These are phyloP conservation scores for Drosophila watanabei DNA, from an alignment of 1,140 invertebrate species.

Conservation along the genomic window DNA sequence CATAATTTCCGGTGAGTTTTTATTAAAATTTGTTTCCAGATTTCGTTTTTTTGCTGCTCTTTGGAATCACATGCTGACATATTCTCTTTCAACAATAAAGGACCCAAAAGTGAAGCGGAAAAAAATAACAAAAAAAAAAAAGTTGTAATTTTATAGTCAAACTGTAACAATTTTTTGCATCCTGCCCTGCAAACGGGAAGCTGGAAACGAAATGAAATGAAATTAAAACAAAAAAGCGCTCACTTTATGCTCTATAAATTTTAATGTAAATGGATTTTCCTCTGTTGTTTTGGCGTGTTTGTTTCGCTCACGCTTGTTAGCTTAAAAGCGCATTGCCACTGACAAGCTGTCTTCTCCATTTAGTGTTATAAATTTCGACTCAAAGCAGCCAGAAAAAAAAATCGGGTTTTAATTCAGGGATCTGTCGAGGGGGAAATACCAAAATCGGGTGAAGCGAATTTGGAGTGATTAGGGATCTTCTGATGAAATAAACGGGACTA, in stretches of 20 bases:
- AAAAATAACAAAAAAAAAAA: constrained; percentile 51
- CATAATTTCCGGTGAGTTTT: constrained; percentile 82
- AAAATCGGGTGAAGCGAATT: constrained; percentile 26
- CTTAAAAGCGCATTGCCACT: constrained; percentile 81
- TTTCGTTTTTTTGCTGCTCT: constrained; percentile 7
- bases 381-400: constrained; percentile 30
- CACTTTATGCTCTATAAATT: constrained; percentile 83
- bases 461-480: neutral
- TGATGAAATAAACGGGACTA: neutral
- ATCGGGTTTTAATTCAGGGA: constrained; percentile 17
- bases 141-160: constrained; percentile 77
- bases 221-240: constrained; percentile 79
- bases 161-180: constrained; percentile 71
- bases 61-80: constrained; percentile 80
- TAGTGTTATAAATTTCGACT: constrained; percentile 79
- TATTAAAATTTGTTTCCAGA: constrained; percentile 63
- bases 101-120: constrained; percentile 29
- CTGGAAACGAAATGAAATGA: constrained; percentile 61
- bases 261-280: constrained; percentile 79
- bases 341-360: constrained; percentile 79
- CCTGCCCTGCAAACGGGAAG: constrained; percentile 42
- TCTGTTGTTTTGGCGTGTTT: no score
- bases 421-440: constrained; percentile 13
- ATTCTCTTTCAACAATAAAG: constrained; percentile 72
- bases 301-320: constrained; percentile 72